Evolutionary conservation across 2,797 vertebrate species (phyloP).

Genomic region (Atherinosoma microstoma): DNA sequence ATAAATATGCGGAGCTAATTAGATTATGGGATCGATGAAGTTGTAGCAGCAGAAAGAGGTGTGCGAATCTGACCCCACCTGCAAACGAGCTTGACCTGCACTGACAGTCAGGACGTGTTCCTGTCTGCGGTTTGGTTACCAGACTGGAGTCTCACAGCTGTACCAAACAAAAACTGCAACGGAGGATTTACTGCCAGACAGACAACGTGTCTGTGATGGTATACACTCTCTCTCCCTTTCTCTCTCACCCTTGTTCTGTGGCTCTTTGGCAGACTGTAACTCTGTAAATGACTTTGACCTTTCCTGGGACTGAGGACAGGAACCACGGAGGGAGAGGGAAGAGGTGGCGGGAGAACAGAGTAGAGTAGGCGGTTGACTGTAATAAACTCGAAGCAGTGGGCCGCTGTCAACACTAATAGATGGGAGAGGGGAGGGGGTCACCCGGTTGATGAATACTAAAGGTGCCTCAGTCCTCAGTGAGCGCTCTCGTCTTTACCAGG

Average conservation of each 20-base stretch:
- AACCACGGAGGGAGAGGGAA: constrained; percentile 57
- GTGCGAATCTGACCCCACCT: constrained; percentile 23
- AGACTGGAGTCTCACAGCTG: constrained; percentile 11
- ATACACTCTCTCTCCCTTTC: constrained; percentile 20
- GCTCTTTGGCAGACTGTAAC: constrained; percentile 60
- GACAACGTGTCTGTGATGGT: constrained; percentile 36
- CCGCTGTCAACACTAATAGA: constrained; percentile 77
- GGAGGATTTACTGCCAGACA: constrained; percentile 50
- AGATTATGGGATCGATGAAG: constrained; percentile 52
- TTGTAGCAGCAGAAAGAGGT: constrained; percentile 31
- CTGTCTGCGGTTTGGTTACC: constrained; percentile 10
- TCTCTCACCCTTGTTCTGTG: constrained; percentile 26
- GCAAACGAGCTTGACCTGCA: constrained; percentile 55
- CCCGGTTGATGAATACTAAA: constrained; percentile 71
- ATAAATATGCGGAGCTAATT: constrained; percentile 67
- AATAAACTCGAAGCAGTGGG: constrained; percentile 81
- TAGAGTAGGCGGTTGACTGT: constrained; percentile 70
- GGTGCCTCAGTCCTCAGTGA: constrained; percentile 60
- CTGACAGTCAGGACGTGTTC: constrained; percentile 51
- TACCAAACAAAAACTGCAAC: constrained; percentile 21
- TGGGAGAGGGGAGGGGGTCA: constrained; percentile 55
- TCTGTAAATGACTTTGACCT: constrained; percentile 83
- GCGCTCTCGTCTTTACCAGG: constrained; percentile 34
- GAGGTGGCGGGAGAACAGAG: constrained; percentile 53
- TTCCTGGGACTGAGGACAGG: constrained; percentile 70